Base-by-base conservation (phyloP, 1,140 invertebrate species). In the Hylyphantes graminicola region DNA sequence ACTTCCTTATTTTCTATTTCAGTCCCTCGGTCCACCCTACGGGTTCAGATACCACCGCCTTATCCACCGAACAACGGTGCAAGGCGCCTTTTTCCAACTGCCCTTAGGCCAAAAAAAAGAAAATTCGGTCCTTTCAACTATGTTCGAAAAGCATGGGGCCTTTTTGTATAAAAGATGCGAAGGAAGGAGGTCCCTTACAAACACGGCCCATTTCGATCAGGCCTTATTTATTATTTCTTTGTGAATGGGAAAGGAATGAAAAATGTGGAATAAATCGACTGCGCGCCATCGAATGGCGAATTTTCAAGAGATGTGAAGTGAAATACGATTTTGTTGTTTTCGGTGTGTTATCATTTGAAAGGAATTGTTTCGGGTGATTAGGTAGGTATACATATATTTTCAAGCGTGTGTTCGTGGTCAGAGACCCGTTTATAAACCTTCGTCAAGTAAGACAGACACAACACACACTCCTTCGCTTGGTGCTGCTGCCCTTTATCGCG, bases 141-240 rank as follows among this genome's bases (percentile, higher is more conserved):
- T 35, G 35, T 35, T 35, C 35, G 68, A 70, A 70, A 70, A 70
- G 35, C 35, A 35, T 35, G 35, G 35, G 68, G 68, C 68, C 35
- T 35, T 35, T 35, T 35, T 35, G 35, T 35, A 35, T 5, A 35
- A 35, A 35, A 70, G 50, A 9, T 48, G 57, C 57, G 59, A 48
- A 76, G 61, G 64, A 76, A 63, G 17, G 74, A 70, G 50, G 68
- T 70, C 48, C 35, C 35, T 61, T 63, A 63, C 74, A 59, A 7
- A 21, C 1, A 12, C 48, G 35, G 50, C 35, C 74, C 15, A 61
- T 63, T 55, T 48, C 50, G 48, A 57, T 21, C 57, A 76, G 55
- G 50, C 74, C 48, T 63, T 76, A 76, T 76, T 76, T 76, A 76
- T 76, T 76, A 76, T 76, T 76, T 76, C 74, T 76, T 64, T 64